These are phyloP conservation scores for Atractosteus spatula DNA, from an alignment of 2,113 vertebrate species.

Conservation along the genomic window DNA sequence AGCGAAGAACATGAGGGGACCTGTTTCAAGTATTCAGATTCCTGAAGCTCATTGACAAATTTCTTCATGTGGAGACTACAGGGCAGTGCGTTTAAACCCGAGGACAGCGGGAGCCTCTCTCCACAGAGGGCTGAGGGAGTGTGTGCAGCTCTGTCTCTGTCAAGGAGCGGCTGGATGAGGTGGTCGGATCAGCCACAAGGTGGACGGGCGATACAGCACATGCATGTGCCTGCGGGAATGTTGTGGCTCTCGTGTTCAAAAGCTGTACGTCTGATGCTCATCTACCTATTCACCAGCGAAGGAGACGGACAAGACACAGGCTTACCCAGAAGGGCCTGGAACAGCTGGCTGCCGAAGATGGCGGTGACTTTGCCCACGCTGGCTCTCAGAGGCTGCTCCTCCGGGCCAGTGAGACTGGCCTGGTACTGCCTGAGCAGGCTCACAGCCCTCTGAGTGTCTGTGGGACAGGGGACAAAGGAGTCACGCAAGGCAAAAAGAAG, in stretches of 20 bases:
- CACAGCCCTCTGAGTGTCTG: slow-evolving; percentile 79
- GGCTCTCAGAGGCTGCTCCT: slow-evolving; percentile 75
- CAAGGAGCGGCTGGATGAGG: too few relatives aligned
- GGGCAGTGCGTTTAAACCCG: too few relatives aligned
- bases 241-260: background rate
- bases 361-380: slow-evolving; percentile 77
- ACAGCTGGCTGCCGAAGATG: slow-evolving; percentile 79
- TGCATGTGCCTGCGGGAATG: background rate
- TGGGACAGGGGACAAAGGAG: slow-evolving; percentile 30
- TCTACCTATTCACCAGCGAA: background rate
- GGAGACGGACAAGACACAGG: slow-evolving; percentile 12
- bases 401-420: slow-evolving; percentile 69
- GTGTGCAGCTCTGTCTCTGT: too few relatives aligned
- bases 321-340: slow-evolving; percentile 83
- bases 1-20: too few relatives aligned
- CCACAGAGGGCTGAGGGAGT: too few relatives aligned
- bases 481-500: background rate
- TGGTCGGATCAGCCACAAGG: too few relatives aligned
- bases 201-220: background rate
- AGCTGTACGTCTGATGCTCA: background rate
- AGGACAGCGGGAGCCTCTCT: too few relatives aligned
- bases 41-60: too few relatives aligned
- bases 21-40: too few relatives aligned
- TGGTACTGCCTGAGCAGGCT: slow-evolving; percentile 77
- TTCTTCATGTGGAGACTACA: too few relatives aligned